Percentiles rank a stretch among this genome's conserved stretches.
Conservation (phyloP, 2,888 invertebrate species). For the Orchesella flavescens region DNA sequence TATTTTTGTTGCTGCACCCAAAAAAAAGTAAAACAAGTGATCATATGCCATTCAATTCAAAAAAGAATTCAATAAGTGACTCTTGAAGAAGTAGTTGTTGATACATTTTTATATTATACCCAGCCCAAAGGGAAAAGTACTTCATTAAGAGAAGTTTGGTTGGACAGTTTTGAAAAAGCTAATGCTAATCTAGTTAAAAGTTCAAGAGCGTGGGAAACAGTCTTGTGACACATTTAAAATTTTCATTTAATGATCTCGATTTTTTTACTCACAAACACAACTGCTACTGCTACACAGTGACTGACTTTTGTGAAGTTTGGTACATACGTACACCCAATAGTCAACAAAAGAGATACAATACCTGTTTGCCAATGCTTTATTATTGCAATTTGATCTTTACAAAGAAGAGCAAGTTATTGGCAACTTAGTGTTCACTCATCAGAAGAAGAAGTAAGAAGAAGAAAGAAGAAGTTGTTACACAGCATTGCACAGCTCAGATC, state of each 20-base stretch:
- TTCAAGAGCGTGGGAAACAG: constrained; percentile 68
- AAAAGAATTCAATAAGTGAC: neutral
- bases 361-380: constrained; percentile 42
- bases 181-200: constrained; percentile 27
- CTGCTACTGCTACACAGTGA: constrained; percentile 37
- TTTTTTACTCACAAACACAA: neutral
- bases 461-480: constrained; percentile 44
- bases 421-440: neutral
- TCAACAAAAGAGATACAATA: constrained; percentile 30
- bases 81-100: constrained; percentile 12
- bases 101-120: neutral
- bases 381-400: neutral
- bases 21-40: neutral
- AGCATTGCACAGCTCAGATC: constrained; percentile 38
- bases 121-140: neutral
- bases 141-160: constrained; percentile 14
- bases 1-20: neutral
- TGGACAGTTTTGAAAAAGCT: constrained; percentile 7
- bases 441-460: neutral
- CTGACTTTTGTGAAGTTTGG: constrained; percentile 34
- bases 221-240: constrained; percentile 63
- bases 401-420: constrained; percentile 15
- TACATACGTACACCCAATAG: neutral
- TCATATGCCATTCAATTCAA: no score
- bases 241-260: constrained; percentile 62